These are phyloP conservation scores for Eremophila alpestris DNA, from an alignment of 2,797 vertebrate genomes.

Conservation along the genomic window DNA sequence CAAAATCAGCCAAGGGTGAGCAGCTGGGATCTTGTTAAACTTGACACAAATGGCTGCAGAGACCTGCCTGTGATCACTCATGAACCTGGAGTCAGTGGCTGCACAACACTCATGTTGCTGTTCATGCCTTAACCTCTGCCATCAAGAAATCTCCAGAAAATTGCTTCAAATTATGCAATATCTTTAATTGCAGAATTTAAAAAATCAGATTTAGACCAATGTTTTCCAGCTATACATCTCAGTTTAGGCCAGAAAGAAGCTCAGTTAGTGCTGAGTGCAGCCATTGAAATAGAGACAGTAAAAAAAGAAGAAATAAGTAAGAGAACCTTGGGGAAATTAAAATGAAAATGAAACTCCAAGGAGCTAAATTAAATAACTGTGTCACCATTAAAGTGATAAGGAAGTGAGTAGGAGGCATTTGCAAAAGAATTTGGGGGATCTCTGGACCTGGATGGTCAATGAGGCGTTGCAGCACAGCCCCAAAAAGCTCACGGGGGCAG, in stretches of 20 bases:
- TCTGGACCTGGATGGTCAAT: background rate
- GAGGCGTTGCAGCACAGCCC: background rate
- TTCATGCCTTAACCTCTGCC: background rate
- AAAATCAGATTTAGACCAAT: background rate
- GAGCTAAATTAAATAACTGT: constrained; percentile 61
- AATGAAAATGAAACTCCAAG: constrained; percentile 45
- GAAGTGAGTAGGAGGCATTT: background rate
- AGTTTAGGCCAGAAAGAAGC: background rate
- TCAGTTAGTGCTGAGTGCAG: background rate
- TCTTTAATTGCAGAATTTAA: background rate
- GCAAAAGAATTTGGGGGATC: background rate
- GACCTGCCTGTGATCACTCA: background rate
- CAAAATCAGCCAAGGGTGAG: background rate
- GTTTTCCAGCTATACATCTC: background rate
- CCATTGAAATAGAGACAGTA: background rate
- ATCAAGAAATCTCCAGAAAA: background rate
- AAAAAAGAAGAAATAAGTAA: background rate
- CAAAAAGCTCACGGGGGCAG: background rate
- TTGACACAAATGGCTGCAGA: background rate
- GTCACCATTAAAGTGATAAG: constrained; percentile 12
- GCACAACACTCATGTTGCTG: rapidly evolving
- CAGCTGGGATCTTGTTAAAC: background rate
- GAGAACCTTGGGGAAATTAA: constrained; percentile 64
- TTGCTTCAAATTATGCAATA: background rate
- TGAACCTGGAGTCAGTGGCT: background rate